These are phyloP conservation scores for Hormiphora californensis DNA, from an alignment of 37 sponge, comb jelly and placozoan species.

Conservation along the genomic window DNA sequence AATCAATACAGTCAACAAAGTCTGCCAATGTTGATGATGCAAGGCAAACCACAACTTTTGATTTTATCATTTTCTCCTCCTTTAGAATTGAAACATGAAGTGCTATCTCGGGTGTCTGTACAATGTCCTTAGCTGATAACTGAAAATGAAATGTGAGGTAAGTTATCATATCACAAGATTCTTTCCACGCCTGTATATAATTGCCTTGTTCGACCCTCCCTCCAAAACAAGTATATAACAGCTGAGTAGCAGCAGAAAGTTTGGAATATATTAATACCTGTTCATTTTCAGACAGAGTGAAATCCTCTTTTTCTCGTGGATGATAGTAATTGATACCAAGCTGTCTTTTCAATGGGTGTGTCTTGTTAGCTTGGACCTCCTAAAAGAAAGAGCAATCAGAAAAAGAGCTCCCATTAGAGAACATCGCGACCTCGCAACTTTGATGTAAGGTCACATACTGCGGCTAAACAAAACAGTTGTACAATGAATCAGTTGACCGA, in stretches of 20 bases:
- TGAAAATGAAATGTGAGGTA: background rate
- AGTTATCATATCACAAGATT: background rate
- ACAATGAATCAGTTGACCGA: no score
- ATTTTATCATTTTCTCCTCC: background rate
- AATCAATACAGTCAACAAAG: constrained; percentile 38
- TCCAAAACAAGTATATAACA: no score
- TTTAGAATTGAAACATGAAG: constrained; percentile 19
- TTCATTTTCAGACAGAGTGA: background rate
- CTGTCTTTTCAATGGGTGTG: constrained; percentile 37
- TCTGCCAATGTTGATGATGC: constrained; percentile 43
- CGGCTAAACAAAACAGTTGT: no score
- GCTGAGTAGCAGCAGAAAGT: no score
- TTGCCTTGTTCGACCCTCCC: no score
- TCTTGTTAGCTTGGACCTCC: constrained; percentile 4
- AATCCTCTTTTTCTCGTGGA: constrained; percentile 15
- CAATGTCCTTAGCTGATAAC: constrained; percentile 33
- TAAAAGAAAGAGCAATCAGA: background rate
- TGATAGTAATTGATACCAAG: background rate
- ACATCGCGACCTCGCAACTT: no score
- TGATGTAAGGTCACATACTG: no score
- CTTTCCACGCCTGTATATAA: no score
- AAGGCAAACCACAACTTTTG: background rate
- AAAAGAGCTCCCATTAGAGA: no score
- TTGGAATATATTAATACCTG: no score
- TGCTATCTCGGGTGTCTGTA: constrained; percentile 3